phyloP scores from a whole-genome alignment of 2,797 vertebrate genomes.

The Coendou prehensilis region DNA sequence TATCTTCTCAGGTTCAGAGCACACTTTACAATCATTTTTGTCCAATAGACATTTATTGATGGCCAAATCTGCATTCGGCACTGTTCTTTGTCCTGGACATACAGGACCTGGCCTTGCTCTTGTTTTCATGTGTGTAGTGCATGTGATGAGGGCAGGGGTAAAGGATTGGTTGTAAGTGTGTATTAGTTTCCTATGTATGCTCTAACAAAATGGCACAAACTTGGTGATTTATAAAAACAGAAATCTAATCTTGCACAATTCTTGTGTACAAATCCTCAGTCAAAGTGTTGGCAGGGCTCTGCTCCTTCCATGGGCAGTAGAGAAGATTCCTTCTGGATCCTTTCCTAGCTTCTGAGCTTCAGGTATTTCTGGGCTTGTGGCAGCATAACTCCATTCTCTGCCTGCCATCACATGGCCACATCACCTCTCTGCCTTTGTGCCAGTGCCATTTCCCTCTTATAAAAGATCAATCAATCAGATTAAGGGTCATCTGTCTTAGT shows the following conservation, averaged over 20 bases:
- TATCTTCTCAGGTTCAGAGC: background rate
- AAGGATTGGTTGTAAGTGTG: background rate
- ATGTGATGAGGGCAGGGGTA: background rate
- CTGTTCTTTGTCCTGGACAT: background rate
- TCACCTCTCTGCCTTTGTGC: background rate
- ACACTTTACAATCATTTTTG: background rate
- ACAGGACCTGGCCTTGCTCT: background rate
- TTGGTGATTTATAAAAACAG: background rate
- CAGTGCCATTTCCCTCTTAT: background rate
- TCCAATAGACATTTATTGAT: background rate
- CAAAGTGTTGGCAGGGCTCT: no score
- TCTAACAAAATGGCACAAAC: background rate
- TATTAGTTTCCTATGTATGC: background rate
- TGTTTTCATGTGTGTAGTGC: background rate
- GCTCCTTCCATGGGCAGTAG: background rate
- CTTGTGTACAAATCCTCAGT: background rate
- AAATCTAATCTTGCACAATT: background rate
- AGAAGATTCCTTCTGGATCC: background rate
- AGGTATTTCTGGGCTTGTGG: background rate
- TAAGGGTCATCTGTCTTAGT: background rate
- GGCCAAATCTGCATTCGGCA: background rate
- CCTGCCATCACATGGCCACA: background rate
- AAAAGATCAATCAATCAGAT: background rate
- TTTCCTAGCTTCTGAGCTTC: background rate
- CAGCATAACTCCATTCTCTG: background rate